Percentiles rank a stretch among this genome's conserved stretches.
Evolutionary conservation across 2,888 invertebrate species (phyloP).

Genomic region (Drosophila macrothrix): DNA sequence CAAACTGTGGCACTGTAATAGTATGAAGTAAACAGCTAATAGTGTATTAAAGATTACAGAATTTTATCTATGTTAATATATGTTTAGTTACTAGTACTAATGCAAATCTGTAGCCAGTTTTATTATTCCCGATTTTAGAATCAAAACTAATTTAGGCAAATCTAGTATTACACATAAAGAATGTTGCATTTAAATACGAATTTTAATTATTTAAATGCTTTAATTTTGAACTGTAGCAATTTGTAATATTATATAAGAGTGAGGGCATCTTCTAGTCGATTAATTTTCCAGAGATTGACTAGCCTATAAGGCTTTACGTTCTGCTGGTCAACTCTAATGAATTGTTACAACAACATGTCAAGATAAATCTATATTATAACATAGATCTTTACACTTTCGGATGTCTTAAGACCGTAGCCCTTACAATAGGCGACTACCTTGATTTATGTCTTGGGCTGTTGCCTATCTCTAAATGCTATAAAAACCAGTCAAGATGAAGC

Average conservation of each 20-base stretch:
- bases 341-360: constrained; percentile 39
- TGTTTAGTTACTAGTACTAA: not conserved
- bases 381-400: constrained; percentile 46
- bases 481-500: constrained; percentile 25
- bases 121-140: not conserved
- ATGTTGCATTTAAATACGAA: not conserved
- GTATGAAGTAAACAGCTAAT: not conserved
- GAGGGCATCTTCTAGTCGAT: not conserved
- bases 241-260: not conserved
- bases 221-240: not conserved
- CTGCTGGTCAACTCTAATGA: constrained; percentile 51
- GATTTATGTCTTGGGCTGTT: constrained; percentile 38
- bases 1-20: constrained; percentile 5
- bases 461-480: constrained; percentile 24
- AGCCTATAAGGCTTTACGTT: constrained; percentile 1
- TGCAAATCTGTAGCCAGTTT: too few species aligned
- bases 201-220: not conserved
- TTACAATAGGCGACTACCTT: constrained; percentile 26
- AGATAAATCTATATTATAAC: constrained; percentile 40
- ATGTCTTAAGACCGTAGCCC: constrained; percentile 8
- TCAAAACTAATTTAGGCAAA: not conserved
- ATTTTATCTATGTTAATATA: not conserved
- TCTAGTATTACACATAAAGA: not conserved
- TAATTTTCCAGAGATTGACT: not conserved
- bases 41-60: too few species aligned